A percentile compares a stretch with the other conserved stretches of the same genome.
Conservation (phyloP, 2,113 vertebrate genomes). For the Protomyctophum bolini region DNA sequence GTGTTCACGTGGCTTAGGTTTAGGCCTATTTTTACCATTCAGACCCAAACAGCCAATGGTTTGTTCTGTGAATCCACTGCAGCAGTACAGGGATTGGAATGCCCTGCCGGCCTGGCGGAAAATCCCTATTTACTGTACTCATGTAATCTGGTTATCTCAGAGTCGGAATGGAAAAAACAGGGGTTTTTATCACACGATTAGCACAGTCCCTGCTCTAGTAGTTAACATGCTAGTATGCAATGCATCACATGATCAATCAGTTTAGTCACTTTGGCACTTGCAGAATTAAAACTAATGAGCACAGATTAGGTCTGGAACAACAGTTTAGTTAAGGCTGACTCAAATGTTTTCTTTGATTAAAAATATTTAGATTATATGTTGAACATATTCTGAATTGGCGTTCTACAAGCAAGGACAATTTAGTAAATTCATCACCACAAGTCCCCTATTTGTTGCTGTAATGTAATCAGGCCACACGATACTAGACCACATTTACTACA, state of each 20-base stretch:
- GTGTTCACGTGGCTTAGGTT: constrained; percentile 35
- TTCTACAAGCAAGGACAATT: too few species aligned
- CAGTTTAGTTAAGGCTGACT: too few species aligned
- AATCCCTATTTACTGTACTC: background rate
- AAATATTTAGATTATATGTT: too few species aligned
- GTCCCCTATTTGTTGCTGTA: constrained; percentile 33
- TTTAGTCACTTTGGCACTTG: too few species aligned
- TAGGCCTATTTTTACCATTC: constrained; percentile 2
- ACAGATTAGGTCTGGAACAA: too few species aligned
- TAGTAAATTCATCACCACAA: too few species aligned
- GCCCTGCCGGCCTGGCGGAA: background rate
- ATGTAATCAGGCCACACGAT: constrained; percentile 36
- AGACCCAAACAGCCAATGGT: constrained; percentile 14
- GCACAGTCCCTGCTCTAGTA: too few species aligned
- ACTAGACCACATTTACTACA: constrained; percentile 37
- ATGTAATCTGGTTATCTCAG: constrained; percentile 22
- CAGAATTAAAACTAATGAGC: too few species aligned
- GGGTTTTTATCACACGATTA: background rate
- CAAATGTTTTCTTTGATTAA: too few species aligned
- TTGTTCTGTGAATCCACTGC: constrained; percentile 15
- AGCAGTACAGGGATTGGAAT: background rate
- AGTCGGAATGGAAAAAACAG: background rate
- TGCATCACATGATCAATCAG: too few species aligned
- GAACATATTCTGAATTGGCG: too few species aligned
- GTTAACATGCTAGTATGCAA: too few species aligned